These are phyloP conservation scores for Ennomos fuscantarius DNA, from an alignment of 2,888 invertebrate genomes.

Conservation along the genomic window DNA sequence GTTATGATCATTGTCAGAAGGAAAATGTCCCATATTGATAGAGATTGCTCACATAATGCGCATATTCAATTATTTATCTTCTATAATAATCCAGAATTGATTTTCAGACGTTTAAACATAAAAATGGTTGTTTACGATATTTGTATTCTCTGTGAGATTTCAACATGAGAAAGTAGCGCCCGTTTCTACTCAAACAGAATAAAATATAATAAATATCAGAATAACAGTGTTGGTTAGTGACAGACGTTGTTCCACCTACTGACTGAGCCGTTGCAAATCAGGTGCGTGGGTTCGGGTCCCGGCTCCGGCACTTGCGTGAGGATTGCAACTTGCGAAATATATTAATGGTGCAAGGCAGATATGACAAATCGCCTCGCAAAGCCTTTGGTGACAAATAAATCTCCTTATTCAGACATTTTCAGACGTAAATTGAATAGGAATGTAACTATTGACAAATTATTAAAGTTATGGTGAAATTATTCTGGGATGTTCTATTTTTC, in stretches of 20 bases:
- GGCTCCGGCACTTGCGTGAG: slow-evolving; percentile 46
- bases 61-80: background rate
- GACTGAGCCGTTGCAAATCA: slow-evolving; percentile 72
- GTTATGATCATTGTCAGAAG: slow-evolving; percentile 19
- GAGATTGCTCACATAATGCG: slow-evolving; percentile 3
- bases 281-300: slow-evolving; percentile 76
- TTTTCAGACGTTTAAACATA: slow-evolving; percentile 8
- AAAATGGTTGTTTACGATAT: slow-evolving; percentile 7
- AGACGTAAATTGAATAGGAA: slow-evolving; percentile 28
- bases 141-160: slow-evolving; percentile 14
- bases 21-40: slow-evolving; percentile 12
- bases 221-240: slow-evolving; percentile 50
- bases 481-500: too few relatives aligned
- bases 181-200: slow-evolving; percentile 18
- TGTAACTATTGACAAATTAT: slow-evolving; percentile 21
- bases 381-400: slow-evolving; percentile 37
- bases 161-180: slow-evolving; percentile 25
- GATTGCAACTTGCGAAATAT: slow-evolving; percentile 69
- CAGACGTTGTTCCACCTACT: slow-evolving; percentile 60
- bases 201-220: slow-evolving; percentile 41
- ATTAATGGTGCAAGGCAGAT: slow-evolving; percentile 67
- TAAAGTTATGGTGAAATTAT: slow-evolving; percentile 21
- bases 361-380: slow-evolving; percentile 63
- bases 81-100: slow-evolving; percentile 14
- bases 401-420: slow-evolving; percentile 23